These are phyloP conservation scores for Dipodomys merriami DNA, from an alignment of 2,113 vertebrate genomes.

Conservation along the genomic window DNA sequence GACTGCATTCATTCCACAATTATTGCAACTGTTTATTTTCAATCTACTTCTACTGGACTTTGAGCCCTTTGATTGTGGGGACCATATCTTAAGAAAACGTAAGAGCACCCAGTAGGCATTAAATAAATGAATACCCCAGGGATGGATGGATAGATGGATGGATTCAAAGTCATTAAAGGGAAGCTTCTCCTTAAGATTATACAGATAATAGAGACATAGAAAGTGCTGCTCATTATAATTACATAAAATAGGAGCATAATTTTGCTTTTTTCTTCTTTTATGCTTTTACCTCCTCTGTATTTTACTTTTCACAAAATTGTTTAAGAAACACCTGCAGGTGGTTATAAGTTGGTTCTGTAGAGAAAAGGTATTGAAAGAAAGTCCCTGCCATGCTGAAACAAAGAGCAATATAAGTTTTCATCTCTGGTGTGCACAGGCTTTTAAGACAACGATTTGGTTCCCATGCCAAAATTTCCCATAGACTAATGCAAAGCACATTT, in stretches of 20 bases:
- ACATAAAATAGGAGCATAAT: constrained; percentile 12
- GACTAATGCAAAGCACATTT: constrained; percentile 51
- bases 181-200: neutral
- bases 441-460: constrained; percentile 65
- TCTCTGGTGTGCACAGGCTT: constrained; percentile 28
- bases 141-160: neutral
- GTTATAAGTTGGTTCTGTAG: constrained; percentile 37
- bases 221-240: constrained; percentile 35
- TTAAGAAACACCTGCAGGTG: constrained; percentile 42
- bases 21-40: neutral
- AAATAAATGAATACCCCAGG: neutral
- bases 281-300: constrained; percentile 15
- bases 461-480: constrained; percentile 33
- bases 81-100: no score
- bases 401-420: constrained; percentile 62
- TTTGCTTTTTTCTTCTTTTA: constrained; percentile 40
- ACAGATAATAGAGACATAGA: neutral
- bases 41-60: neutral
- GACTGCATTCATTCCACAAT: neutral
- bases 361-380: constrained; percentile 42
- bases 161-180: constrained; percentile 4
- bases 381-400: constrained; percentile 23
- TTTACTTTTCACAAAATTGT: constrained; percentile 47
- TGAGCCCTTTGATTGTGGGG: neutral
- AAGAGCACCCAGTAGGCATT: neutral